Conservation (phyloP, 2,888 invertebrate species). For the Arrhopalites spinosus region DNA sequence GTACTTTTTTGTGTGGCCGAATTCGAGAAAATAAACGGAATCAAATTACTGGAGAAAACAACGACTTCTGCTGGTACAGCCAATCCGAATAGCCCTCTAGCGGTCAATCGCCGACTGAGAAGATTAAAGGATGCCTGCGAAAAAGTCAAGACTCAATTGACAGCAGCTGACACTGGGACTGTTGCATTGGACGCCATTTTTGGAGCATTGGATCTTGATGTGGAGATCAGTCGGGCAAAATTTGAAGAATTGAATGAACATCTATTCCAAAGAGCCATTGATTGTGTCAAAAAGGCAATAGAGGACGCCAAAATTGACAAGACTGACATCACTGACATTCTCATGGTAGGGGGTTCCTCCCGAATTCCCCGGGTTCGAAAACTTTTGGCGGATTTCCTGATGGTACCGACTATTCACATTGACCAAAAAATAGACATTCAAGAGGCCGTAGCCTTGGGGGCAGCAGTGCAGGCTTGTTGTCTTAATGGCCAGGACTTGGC, state of each 20-base stretch:
- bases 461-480: constrained; percentile 66
- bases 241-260: constrained; percentile 34
- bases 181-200: constrained; percentile 16
- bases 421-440: constrained; percentile 64
- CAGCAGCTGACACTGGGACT: neutral
- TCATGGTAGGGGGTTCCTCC: constrained; percentile 41
- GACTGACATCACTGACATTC: constrained; percentile 30
- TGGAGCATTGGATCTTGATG: constrained; percentile 10
- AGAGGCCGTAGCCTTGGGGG: constrained; percentile 66
- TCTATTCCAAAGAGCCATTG: constrained; percentile 20
- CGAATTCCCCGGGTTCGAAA: constrained; percentile 37
- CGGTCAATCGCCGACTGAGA: too few species aligned
- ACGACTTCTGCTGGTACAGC: too few species aligned
- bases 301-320: neutral
- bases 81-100: too few species aligned
- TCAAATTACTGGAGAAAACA: neutral
- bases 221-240: neutral
- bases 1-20: neutral
- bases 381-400: constrained; percentile 62
- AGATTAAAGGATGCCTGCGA: constrained; percentile 14
- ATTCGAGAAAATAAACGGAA: neutral
- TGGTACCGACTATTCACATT: constrained; percentile 63
- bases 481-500: constrained; percentile 62
- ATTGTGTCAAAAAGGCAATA: constrained; percentile 19
- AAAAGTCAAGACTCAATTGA: constrained; percentile 5